phyloP scores from a whole-genome alignment of 2,797 vertebrate species.

The Channa striata region DNA sequence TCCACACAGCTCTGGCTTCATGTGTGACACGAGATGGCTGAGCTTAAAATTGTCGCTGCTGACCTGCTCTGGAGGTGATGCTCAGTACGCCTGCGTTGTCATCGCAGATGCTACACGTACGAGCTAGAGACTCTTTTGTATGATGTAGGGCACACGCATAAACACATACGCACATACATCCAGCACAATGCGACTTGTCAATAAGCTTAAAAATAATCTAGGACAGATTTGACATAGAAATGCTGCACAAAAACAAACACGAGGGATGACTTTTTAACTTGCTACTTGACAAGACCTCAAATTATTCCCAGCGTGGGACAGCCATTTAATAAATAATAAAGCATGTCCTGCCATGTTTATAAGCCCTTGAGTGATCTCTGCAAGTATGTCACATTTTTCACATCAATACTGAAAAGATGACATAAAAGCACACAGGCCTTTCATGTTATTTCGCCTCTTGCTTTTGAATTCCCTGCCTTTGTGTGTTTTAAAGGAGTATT shows the following conservation, averaged over 20 bases:
- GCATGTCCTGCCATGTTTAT: slow-evolving; percentile 20
- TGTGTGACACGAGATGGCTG: slow-evolving; percentile 19
- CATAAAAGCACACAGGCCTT: neutral
- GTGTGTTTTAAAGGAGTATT: too few relatives aligned
- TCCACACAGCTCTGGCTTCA: slow-evolving; percentile 15
- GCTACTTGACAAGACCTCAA: slow-evolving; percentile 38
- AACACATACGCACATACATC: slow-evolving; percentile 15
- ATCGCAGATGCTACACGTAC: slow-evolving; percentile 15
- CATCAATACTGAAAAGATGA: neutral
- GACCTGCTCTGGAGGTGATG: slow-evolving; percentile 36
- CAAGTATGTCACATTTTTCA: neutral
- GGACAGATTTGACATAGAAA: slow-evolving; percentile 18
- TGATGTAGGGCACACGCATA: slow-evolving; percentile 3
- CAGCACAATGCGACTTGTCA: slow-evolving; percentile 56
- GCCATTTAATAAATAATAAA: slow-evolving; percentile 40
- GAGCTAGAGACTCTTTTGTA: slow-evolving; percentile 18
- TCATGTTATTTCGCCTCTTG: neutral
- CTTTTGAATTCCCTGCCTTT: too few relatives aligned
- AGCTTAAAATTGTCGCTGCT: slow-evolving; percentile 37
- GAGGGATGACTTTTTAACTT: slow-evolving; percentile 32
- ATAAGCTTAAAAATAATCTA: slow-evolving; percentile 46
- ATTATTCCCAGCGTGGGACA: slow-evolving; percentile 27
- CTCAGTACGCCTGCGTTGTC: slow-evolving; percentile 14
- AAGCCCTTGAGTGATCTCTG: neutral
- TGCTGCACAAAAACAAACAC: slow-evolving; percentile 38